Evolutionary conservation across 1,140 invertebrate genomes (phyloP).

Genomic region (Nephotettix cincticeps): DNA sequence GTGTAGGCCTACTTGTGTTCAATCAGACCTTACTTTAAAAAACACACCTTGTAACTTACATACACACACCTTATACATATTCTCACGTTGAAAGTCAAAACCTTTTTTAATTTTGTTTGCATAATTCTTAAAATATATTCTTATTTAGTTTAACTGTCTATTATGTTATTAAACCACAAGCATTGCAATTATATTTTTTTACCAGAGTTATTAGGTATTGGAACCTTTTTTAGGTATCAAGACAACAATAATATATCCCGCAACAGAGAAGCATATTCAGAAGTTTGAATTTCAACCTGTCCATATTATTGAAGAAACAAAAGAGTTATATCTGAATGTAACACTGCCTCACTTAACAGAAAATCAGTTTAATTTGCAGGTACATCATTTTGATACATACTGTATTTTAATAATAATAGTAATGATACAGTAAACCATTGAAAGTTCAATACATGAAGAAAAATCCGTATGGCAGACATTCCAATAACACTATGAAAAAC

Average conservation of each 20-base stretch:
- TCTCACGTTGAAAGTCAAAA: neutral
- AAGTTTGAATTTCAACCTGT: conserved; percentile 77
- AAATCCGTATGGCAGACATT: too few species aligned
- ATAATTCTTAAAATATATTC: neutral
- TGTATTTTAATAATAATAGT: too few species aligned
- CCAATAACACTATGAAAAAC: too few species aligned
- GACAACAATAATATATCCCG: conserved; percentile 86
- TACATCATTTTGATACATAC: too few species aligned
- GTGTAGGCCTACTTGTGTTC: too few species aligned
- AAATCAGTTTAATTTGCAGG: conserved; percentile 73
- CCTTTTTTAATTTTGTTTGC: neutral
- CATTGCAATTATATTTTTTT: too few species aligned
- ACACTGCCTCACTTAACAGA: conserved; percentile 73
- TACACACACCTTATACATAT: neutral
- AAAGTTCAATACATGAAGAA: too few species aligned
- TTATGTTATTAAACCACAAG: conserved; percentile 18
- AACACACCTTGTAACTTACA: neutral
- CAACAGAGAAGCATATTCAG: conserved; percentile 85
- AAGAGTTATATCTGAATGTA: conserved; percentile 75
- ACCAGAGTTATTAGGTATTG: too few species aligned
- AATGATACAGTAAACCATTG: too few species aligned
- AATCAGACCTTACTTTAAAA: too few species aligned
- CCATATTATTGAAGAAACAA: conserved; percentile 81
- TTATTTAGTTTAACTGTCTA: neutral
- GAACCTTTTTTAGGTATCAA: conserved; percentile 73